Conservation (phyloP, 2,797 vertebrate species). For the Thalassophryne amazonica region DNA sequence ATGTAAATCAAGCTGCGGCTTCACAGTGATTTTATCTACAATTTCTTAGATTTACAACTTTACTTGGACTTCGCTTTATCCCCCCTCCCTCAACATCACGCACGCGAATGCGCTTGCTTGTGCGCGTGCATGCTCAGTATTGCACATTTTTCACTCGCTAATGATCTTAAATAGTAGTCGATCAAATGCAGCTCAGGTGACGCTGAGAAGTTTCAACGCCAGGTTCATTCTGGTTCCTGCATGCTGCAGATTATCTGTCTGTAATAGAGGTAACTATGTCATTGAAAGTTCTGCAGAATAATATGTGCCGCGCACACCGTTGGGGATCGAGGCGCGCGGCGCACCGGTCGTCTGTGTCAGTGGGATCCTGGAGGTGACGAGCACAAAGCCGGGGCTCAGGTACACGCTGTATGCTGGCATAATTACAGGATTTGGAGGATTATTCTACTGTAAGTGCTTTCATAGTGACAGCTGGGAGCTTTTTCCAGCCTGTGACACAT, state of each 20-base stretch:
- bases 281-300: constrained; percentile 74
- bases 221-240: constrained; percentile 50
- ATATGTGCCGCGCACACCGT: constrained; percentile 69
- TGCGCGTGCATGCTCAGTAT: background rate
- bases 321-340: constrained; percentile 65
- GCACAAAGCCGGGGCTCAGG: constrained; percentile 78
- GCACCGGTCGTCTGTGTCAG: constrained; percentile 63
- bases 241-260: constrained; percentile 69
- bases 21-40: constrained; percentile 62
- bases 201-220: constrained; percentile 46
- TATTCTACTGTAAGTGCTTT: constrained; percentile 81
- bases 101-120: background rate
- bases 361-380: constrained; percentile 76
- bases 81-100: constrained; percentile 1
- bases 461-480: constrained; percentile 81
- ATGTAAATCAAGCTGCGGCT: constrained; percentile 75
- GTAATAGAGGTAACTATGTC: constrained; percentile 65
- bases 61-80: constrained; percentile 48
- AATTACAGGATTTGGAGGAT: constrained; percentile 84
- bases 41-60: constrained; percentile 78
- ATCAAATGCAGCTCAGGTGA: constrained; percentile 18
- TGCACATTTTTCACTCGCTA: background rate
- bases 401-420: constrained; percentile 80
- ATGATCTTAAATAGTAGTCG: constrained; percentile 1
- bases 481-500: constrained; percentile 78